These are phyloP conservation scores for Epizoanthus ramosus DNA, from an alignment of 92 coral and sea anemone genomes.

Conservation along the genomic window DNA sequence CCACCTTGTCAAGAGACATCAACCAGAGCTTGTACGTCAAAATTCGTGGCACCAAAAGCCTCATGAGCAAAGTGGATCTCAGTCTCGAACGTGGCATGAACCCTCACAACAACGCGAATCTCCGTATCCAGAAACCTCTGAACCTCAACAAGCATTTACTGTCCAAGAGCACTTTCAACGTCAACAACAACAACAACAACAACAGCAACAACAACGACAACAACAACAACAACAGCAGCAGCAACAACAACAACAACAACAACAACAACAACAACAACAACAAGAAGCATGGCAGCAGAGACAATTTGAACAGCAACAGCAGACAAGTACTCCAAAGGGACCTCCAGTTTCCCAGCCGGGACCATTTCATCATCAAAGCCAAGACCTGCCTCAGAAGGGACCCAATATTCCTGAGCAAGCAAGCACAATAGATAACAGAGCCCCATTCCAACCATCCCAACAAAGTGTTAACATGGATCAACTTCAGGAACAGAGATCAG, in stretches of 20 bases:
- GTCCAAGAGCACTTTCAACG: conserved; percentile 39
- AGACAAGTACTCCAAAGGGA: conserved; percentile 11
- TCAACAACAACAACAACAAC: conserved; percentile 50
- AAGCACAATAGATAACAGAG: conserved; percentile 14
- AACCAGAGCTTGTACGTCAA: conserved; percentile 15
- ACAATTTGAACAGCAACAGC: conserved; percentile 45
- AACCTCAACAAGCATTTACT: conserved; percentile 25
- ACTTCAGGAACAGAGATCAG: conserved; percentile 19
- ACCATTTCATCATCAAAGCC: conserved; percentile 24
- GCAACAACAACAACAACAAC: conserved; percentile 51
- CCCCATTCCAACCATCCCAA: conserved; percentile 11
- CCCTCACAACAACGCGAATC: conserved; percentile 29
- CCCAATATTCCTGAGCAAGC: conserved; percentile 6
- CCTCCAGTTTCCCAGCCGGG: conserved; percentile 29
- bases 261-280: conserved; percentile 43
- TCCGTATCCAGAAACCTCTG: conserved; percentile 24
- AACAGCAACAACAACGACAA: conserved; percentile 42
- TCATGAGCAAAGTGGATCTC: conserved; percentile 19
- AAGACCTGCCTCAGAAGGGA: neutral
- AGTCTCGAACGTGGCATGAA: conserved; percentile 26
- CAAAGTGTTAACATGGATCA: conserved; percentile 12
- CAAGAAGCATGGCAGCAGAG: conserved; percentile 44
- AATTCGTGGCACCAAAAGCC: conserved; percentile 36
- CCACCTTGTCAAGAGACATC: conserved; percentile 29
- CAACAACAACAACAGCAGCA: conserved; percentile 43